A percentile compares a stretch with the other conserved stretches of the same genome.
These are phyloP conservation scores for Oscheius myriophilus DNA, from an alignment of 2,888 invertebrate genomes.

Conservation along the genomic window DNA sequence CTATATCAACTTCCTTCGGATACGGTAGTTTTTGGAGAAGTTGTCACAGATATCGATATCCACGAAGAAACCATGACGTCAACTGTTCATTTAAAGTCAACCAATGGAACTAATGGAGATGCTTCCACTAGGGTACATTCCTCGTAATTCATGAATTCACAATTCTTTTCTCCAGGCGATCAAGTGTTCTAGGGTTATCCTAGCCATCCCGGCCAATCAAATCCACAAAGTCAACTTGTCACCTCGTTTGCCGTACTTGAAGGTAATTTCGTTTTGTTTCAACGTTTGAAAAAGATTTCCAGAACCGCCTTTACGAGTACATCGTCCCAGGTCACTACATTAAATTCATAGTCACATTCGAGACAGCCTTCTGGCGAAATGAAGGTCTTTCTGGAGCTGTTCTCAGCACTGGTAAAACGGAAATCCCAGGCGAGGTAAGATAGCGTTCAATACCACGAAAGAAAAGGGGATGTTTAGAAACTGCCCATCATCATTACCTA, in stretches of 20 bases:
- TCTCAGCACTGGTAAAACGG: conserved; percentile 43
- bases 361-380: conserved; percentile 72
- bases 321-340: conserved; percentile 54
- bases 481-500: conserved; percentile 37
- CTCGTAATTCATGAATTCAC: background rate
- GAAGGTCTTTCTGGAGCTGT: conserved; percentile 72
- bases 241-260: conserved; percentile 36
- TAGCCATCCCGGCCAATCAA: conserved; percentile 50
- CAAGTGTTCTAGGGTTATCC: conserved; percentile 35
- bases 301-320: conserved; percentile 31
- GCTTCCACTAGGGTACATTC: background rate
- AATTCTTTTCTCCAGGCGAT: conserved; percentile 5
- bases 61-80: conserved; percentile 13
- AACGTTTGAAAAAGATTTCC: background rate
- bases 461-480: conserved; percentile 9
- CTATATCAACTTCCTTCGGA: conserved; percentile 4
- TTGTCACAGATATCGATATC: conserved; percentile 3
- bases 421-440: conserved; percentile 40
- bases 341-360: conserved; percentile 73
- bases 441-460: background rate
- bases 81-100: conserved; percentile 3
- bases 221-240: conserved; percentile 38
- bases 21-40: conserved; percentile 4
- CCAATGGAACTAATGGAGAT: background rate
- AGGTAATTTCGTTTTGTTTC: conserved; percentile 10